Evolutionary conservation across 2,888 invertebrate genomes (phyloP).

Genomic region (Lasioglossum vierecki): DNA sequence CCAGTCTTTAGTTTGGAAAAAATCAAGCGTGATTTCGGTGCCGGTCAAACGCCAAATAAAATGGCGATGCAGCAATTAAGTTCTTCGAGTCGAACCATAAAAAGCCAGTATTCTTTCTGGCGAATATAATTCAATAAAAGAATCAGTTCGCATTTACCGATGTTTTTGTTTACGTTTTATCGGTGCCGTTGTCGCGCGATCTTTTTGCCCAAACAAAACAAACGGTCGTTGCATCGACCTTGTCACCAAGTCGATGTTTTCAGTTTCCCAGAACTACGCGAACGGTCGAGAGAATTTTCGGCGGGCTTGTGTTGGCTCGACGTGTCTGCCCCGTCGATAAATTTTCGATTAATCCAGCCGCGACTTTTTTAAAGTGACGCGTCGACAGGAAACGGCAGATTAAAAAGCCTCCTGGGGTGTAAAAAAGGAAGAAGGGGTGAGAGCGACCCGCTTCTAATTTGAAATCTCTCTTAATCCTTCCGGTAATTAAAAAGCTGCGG

Average conservation of each 20-base stretch:
- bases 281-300: background rate
- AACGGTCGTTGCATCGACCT: background rate
- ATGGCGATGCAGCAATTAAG: background rate
- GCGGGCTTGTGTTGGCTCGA: background rate
- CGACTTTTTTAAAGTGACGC: conserved; percentile 17
- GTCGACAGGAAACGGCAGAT: background rate
- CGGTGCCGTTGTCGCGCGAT: too few relatives aligned
- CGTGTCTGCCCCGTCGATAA: background rate
- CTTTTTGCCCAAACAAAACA: background rate
- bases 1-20: too few relatives aligned
- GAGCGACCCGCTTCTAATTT: conserved; percentile 46
- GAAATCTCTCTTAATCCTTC: conserved; percentile 53
- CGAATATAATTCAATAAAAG: background rate
- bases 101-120: background rate
- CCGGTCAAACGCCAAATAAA: background rate
- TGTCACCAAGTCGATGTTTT: background rate
- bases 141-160: background rate
- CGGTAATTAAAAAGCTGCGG: conserved; percentile 62
- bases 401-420: background rate
- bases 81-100: too few relatives aligned
- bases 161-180: background rate
- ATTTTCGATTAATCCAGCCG: conserved; percentile 15
- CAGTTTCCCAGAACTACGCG: background rate
- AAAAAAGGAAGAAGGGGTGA: background rate
- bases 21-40: too few relatives aligned